A percentile compares a stretch with the other conserved stretches of the same genome.
Conservation (phyloP, 2,888 invertebrate species). For the Branchellion lobata region DNA sequence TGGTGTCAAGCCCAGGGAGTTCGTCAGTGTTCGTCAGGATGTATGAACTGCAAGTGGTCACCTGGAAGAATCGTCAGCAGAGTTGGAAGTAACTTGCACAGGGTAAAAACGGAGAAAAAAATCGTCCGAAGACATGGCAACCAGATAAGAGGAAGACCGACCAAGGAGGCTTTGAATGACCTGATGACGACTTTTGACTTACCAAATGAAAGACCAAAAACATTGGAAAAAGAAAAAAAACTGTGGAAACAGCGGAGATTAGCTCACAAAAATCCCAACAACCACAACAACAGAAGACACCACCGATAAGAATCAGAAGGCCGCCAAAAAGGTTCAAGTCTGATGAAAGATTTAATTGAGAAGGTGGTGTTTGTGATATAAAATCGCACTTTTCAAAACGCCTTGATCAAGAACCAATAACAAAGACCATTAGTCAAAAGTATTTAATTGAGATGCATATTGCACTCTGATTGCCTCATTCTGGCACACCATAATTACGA, state of each 20-base stretch:
- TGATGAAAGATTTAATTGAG: too few relatives aligned
- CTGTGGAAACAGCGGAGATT: too few relatives aligned
- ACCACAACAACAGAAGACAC: too few relatives aligned
- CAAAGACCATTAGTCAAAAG: too few relatives aligned
- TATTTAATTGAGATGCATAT: too few relatives aligned
- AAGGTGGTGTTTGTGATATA: too few relatives aligned
- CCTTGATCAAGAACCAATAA: too few relatives aligned
- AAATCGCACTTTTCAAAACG: too few relatives aligned
- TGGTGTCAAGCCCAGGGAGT: neutral
- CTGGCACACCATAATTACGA: too few relatives aligned
- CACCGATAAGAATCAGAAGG: neutral
- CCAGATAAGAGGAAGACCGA: neutral
- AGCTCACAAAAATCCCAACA: too few relatives aligned
- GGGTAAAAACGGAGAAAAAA: neutral
- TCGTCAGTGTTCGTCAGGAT: neutral
- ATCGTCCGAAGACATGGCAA: neutral
- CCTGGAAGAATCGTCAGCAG: neutral
- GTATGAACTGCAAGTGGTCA: neutral
- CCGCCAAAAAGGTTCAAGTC: neutral
- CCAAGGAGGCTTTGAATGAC: too few relatives aligned
- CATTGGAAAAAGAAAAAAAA: neutral
- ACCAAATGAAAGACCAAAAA: neutral
- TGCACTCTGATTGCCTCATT: too few relatives aligned
- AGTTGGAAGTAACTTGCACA: neutral
- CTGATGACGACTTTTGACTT: neutral